Conservation (phyloP, 2,797 vertebrate genomes). For the Rhabdophis nuchalis region DNA sequence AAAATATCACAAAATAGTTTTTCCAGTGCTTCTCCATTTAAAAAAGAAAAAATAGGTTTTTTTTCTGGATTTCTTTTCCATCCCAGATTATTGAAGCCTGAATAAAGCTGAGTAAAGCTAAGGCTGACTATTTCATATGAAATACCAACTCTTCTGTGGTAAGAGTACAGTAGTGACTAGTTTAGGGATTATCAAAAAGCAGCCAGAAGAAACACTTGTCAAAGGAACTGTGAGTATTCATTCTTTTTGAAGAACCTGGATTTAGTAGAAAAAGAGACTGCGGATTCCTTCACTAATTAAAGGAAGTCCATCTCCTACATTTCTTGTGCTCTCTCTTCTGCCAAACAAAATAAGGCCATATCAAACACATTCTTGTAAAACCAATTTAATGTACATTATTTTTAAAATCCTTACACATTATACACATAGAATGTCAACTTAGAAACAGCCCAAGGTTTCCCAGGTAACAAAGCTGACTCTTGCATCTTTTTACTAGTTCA, state of each 20-base stretch:
- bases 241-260: background rate
- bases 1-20: background rate
- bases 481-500: constrained; percentile 53
- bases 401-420: constrained; percentile 74
- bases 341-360: constrained; percentile 21
- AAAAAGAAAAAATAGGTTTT: background rate
- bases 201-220: no score
- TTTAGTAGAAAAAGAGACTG: background rate
- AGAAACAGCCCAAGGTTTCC: constrained; percentile 62
- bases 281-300: background rate
- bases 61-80: background rate
- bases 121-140: background rate
- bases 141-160: background rate
- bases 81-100: background rate
- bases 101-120: background rate
- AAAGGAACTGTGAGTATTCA: background rate
- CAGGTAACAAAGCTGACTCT: constrained; percentile 56
- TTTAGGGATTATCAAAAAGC: background rate
- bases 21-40: background rate
- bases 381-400: constrained; percentile 73
- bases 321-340: background rate
- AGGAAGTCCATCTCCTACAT: background rate
- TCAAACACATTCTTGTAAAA: constrained; percentile 58
- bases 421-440: constrained; percentile 67
- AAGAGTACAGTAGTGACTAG: background rate